Percentiles rank a stretch among this genome's conserved stretches.
phyloP scores from a whole-genome alignment of 2,113 vertebrate genomes.

The Sturnus vulgaris region DNA sequence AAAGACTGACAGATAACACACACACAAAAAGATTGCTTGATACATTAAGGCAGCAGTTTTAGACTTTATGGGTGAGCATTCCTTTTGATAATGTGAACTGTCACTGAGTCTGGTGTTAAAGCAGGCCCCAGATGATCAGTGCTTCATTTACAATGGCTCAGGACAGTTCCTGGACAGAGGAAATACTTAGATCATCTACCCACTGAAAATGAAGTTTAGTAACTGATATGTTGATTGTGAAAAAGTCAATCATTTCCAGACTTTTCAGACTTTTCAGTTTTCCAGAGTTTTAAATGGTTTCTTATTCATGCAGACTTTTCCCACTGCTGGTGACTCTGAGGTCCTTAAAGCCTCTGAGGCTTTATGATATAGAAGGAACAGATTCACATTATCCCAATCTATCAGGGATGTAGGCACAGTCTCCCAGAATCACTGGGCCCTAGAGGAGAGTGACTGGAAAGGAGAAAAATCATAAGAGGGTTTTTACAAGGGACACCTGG shows the following conservation, averaged over 20 bases:
- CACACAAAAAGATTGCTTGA: neutral
- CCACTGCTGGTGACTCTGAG: neutral
- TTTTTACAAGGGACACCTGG: neutral
- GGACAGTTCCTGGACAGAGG: neutral
- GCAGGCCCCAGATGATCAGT: neutral
- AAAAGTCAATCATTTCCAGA: neutral
- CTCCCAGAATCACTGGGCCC: neutral
- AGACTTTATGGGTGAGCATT: conserved; percentile 4
- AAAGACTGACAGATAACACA: neutral
- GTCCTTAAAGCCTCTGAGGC: neutral
- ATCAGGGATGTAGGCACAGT: neutral
- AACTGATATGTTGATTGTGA: neutral
- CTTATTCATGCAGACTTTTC: neutral
- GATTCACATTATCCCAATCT: neutral
- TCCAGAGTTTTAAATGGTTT: neutral
- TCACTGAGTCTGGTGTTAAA: neutral
- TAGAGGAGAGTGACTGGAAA: neutral
- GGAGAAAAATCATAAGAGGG: neutral
- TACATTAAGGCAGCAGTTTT: conserved; percentile 22
- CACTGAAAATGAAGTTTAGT: neutral
- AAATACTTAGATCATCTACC: neutral
- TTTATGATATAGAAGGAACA: neutral
- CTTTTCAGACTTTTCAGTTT: no score
- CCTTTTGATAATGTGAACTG: conserved; percentile 61
- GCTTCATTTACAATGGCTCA: neutral